Base-by-base conservation (phyloP, 2,888 invertebrate genomes). In the Smittia aterrima region DNA sequence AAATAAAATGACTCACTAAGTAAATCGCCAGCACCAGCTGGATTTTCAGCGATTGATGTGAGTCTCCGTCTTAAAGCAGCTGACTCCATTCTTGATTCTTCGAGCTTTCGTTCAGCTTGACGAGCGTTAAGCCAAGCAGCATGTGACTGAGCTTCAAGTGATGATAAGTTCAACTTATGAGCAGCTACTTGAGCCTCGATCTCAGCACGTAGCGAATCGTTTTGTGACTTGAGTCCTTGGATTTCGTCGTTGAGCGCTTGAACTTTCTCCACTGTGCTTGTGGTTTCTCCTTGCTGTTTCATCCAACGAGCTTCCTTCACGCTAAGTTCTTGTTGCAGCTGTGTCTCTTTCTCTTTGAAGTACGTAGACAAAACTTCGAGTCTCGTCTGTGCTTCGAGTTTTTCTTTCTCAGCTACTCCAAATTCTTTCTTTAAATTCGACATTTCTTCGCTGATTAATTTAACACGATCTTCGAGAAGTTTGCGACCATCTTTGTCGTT, bases 281-380 rank as follows among this genome's bases (percentile, higher is more conserved):
- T 87, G 75, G 91, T 91, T 83, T 93, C 92, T 3, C 92, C 92
- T 81, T 92, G 90, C 79, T 92, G 92, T 79, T 92, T 89, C 66
- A 90, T 82, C 89, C 89, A 93, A 78, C 92, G 82, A 0, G 91
- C 87, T 82, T 93, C 92, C 79, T 92, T 90, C 77, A 89, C 82
- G 78, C 84, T 88, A 25, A 93, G 82, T 83, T 95, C 93, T 80
- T 93, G 95, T 83, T 95, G 89, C 66, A 95, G 85, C 82, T 95
- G 92, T 13, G 89, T 86, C 82, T 96, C 96, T 78, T 93, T 91
- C 77, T 96, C 94, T 79, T 95, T 93, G 84, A 96, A 96, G 82
- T 95, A 96, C 79, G 90, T 91, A 0, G 92, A 91, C 53, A 96
- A 84, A 0, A 96, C 95, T 79, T 93, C 92, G 1, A 96, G 85